Evolutionary conservation across 2,797 vertebrate genomes (phyloP).

Genomic region (Netta rufina): DNA sequence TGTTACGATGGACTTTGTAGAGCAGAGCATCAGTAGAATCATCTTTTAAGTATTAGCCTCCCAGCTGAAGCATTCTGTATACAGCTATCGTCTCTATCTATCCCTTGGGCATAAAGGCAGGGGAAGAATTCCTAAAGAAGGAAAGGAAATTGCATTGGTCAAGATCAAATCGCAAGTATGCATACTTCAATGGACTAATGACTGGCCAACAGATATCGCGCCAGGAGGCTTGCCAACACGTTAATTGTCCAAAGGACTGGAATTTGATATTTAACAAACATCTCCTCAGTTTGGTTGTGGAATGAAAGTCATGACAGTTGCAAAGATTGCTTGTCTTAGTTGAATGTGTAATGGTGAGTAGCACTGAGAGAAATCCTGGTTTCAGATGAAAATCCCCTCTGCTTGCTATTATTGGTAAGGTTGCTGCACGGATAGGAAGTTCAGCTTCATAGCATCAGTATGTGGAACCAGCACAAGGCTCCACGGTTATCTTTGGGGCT

Average conservation of each 20-base stretch:
- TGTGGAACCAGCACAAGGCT: neutral
- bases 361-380: neutral
- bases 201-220: slow-evolving; percentile 7
- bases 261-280: neutral
- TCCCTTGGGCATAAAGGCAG: slow-evolving; percentile 51
- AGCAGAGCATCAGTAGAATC: neutral
- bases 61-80: slow-evolving; percentile 6
- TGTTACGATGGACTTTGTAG: neutral
- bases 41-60: neutral
- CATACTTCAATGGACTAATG: slow-evolving; percentile 13
- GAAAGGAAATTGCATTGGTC: slow-evolving; percentile 6
- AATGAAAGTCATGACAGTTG: neutral
- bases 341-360: neutral
- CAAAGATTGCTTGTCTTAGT: neutral
- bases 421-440: neutral
- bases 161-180: slow-evolving; percentile 32
- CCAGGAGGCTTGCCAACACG: slow-evolving; percentile 2
- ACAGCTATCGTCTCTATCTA: slow-evolving; percentile 39
- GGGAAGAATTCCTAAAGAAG: slow-evolving; percentile 54
- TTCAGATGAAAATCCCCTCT: neutral
- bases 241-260: neutral
- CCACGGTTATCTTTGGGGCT: neutral
- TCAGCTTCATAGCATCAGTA: neutral
- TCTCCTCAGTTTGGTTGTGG: neutral
- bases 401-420: neutral